Evolutionary conservation across 2,888 invertebrate species (phyloP).

Genomic region (Dyspetes luteomarginatus): DNA sequence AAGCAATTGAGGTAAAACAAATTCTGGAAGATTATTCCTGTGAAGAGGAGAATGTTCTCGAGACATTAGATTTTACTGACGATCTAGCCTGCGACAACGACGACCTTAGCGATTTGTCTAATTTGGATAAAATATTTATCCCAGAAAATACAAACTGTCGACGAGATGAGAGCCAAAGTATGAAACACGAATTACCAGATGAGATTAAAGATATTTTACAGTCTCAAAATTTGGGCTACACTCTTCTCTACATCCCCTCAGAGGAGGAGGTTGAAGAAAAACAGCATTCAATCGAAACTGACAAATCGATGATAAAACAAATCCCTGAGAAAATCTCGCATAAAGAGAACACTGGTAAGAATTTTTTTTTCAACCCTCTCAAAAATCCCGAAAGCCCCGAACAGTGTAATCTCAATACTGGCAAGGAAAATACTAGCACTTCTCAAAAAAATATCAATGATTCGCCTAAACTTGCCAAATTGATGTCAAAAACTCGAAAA

Average conservation of each 20-base stretch:
- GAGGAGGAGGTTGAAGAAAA: constrained; percentile 23
- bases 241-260: constrained; percentile 73
- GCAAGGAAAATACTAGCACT: not conserved
- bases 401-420: not conserved
- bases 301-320: too few relatives aligned
- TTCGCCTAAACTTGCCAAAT: too few relatives aligned
- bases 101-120: not conserved
- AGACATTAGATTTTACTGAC: not conserved
- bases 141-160: not conserved
- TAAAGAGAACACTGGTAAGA: not conserved
- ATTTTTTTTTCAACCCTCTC: not conserved
- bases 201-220: constrained; percentile 68
- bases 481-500: not conserved
- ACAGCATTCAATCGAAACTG: not conserved
- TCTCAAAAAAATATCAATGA: not conserved
- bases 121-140: constrained; percentile 21
- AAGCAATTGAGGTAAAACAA: constrained; percentile 30
- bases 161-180: not conserved
- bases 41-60: not conserved
- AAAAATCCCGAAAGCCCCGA: not conserved
- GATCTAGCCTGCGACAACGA: not conserved
- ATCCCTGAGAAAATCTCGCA: not conserved
- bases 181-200: constrained; percentile 65
- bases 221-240: constrained; percentile 67
- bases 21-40: not conserved